Evolutionary conservation across 2,113 vertebrate species (phyloP).

Genomic region (Catagonus wagneri): DNA sequence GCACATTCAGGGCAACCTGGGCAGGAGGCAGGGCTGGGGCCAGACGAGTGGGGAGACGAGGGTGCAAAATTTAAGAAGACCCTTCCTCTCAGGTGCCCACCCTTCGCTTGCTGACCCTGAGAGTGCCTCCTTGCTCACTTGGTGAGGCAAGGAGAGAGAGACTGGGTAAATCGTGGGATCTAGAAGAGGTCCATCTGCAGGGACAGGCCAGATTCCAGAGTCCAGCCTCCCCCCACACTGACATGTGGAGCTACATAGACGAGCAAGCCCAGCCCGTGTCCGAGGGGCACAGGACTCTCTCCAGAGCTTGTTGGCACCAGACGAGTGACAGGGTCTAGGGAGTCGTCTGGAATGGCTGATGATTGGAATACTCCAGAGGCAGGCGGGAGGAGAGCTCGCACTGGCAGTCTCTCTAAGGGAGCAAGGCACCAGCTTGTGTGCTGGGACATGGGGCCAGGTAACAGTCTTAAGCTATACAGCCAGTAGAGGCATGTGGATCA

Average conservation of each 20-base stretch:
- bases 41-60: background rate
- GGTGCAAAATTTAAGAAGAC: background rate
- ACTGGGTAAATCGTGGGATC: background rate
- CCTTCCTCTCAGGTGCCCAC: background rate
- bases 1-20: background rate
- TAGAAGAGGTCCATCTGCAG: background rate
- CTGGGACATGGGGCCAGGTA: background rate
- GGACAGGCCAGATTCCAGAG: background rate
- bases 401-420: background rate
- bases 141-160: background rate
- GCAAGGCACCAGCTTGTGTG: background rate
- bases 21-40: background rate
- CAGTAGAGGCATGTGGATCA: background rate
- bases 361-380: background rate
- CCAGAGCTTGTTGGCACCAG: background rate
- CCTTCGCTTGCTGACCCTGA: background rate
- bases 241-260: rapidly evolving
- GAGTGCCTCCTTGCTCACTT: background rate
- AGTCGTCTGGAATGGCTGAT: background rate
- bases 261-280: background rate
- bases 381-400: background rate
- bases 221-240: background rate
- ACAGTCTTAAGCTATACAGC: background rate
- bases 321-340: background rate
- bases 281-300: background rate